These are phyloP conservation scores for Brachyopa scutellaris DNA, from an alignment of 2,888 invertebrate genomes.

Conservation along the genomic window DNA sequence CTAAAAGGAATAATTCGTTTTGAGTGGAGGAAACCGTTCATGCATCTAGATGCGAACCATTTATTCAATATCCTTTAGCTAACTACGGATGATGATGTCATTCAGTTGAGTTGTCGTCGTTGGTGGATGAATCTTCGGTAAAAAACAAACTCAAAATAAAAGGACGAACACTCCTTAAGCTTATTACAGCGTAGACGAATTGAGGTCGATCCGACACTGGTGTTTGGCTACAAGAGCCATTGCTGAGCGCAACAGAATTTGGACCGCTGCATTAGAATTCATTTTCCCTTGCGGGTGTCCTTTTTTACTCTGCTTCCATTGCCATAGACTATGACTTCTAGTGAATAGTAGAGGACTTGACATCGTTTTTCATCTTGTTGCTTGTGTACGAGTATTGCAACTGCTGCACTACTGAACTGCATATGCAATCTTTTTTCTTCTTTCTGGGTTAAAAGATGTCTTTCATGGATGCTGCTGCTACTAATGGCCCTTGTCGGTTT, in stretches of 20 bases:
- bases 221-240: constrained; percentile 20
- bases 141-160: constrained; percentile 3
- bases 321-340: constrained; percentile 38
- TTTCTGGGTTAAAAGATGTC: constrained; percentile 64
- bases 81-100: background rate
- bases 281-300: constrained; percentile 37
- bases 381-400: constrained; percentile 44
- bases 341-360: constrained; percentile 60
- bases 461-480: constrained; percentile 44
- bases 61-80: constrained; percentile 28
- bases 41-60: constrained; percentile 28
- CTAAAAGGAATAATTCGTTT: constrained; percentile 10
- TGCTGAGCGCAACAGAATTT: constrained; percentile 17
- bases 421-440: constrained; percentile 46
- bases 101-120: background rate
- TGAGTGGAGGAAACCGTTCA: constrained; percentile 4
- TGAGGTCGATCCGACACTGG: constrained; percentile 44
- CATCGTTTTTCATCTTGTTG: constrained; percentile 41
- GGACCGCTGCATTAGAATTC: constrained; percentile 56
- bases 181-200: constrained; percentile 49
- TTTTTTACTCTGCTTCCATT: background rate
- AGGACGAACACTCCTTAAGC: constrained; percentile 24
- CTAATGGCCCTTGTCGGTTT: constrained; percentile 66
- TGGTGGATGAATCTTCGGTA: background rate
- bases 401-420: constrained; percentile 53